phyloP scores from a whole-genome alignment of 23 tunicate genomes.

The Styela clava region DNA sequence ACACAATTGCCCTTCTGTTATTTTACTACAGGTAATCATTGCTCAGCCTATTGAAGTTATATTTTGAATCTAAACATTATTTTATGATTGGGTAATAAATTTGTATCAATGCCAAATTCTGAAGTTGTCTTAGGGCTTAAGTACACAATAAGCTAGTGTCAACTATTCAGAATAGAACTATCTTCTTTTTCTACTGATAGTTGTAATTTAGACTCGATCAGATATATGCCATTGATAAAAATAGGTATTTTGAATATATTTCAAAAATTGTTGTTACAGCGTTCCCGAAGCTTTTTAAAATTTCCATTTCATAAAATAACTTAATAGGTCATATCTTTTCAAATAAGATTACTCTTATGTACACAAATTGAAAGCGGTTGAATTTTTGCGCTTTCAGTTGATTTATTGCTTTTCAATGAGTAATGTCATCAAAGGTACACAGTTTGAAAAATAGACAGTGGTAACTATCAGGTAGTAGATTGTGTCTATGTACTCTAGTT shows the following conservation, averaged over 20 bases:
- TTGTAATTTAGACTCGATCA: background rate
- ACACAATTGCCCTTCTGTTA: too few species aligned
- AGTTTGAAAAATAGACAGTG: background rate
- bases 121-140: background rate
- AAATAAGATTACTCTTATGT: background rate
- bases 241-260: background rate
- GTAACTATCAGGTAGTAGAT: too few species aligned
- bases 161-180: background rate
- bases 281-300: background rate
- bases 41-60: background rate
- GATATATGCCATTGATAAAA: background rate
- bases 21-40: background rate
- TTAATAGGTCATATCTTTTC: background rate
- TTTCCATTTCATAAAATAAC: background rate
- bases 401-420: background rate
- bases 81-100: background rate
- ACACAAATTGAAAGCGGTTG: background rate
- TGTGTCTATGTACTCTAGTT: background rate
- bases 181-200: too few species aligned
- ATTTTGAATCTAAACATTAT: background rate
- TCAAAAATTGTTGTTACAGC: background rate
- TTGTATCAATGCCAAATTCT: background rate
- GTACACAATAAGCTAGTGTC: background rate
- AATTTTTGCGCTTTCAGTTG: background rate
- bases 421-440: background rate